A percentile compares a stretch with the other conserved stretches of the same genome.
Conservation (phyloP, 2,113 vertebrate genomes). For the Poeciliopsis retropinna region DNA sequence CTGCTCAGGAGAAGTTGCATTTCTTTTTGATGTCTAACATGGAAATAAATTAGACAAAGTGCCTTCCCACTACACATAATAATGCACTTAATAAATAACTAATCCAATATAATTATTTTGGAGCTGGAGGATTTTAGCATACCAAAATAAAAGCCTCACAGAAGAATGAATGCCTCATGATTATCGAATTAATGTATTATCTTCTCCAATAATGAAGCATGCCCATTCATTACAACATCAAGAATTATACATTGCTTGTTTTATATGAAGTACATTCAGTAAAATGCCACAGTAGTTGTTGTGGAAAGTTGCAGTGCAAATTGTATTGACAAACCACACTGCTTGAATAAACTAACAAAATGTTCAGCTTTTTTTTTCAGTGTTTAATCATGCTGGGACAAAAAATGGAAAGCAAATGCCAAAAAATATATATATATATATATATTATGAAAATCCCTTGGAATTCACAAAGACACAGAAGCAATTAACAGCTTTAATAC, state of each 20-base stretch:
- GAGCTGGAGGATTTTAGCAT: neutral
- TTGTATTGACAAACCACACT: neutral
- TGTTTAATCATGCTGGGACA: neutral
- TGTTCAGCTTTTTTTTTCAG: too few species aligned
- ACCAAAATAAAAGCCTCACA: neutral
- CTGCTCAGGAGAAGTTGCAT: neutral
- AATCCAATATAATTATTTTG: neutral
- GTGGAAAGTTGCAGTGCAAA: neutral
- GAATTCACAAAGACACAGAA: slow-evolving; percentile 9
- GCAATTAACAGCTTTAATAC: neutral
- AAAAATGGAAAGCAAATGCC: neutral
- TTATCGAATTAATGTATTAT: neutral
- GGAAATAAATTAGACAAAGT: neutral
- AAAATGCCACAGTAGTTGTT: too few species aligned
- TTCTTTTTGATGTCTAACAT: neutral
- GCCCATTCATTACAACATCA: neutral
- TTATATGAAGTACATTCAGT: neutral
- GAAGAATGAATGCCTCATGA: neutral
- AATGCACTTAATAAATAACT: neutral
- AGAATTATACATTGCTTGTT: neutral
- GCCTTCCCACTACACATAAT: neutral
- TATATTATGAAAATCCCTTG: neutral
- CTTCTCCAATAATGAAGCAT: neutral
- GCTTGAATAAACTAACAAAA: neutral
- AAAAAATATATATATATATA: neutral